Percentiles rank a stretch among this genome's conserved stretches.
Evolutionary conservation across 2,888 invertebrate genomes (phyloP).

Genomic region (Synanthedon andrenaeformis): DNA sequence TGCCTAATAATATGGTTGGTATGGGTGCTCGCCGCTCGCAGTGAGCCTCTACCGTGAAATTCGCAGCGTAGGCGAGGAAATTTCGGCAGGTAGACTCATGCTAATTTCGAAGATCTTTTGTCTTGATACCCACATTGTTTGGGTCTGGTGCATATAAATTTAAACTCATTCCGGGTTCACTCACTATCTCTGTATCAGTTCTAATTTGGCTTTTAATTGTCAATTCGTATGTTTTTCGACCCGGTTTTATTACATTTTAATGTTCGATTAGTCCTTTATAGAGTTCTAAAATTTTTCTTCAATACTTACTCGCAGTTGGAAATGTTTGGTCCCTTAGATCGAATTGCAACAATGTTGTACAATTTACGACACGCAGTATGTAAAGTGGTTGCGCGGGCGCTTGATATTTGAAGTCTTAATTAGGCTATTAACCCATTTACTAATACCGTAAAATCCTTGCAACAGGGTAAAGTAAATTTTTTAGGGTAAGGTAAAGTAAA

Average conservation of each 20-base stretch:
- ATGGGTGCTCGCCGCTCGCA: constrained; percentile 12
- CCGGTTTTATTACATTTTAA: too few species aligned
- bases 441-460: neutral
- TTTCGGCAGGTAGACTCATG: constrained; percentile 55
- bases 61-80: constrained; percentile 51
- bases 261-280: too few species aligned
- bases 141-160: constrained; percentile 23
- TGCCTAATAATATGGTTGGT: too few species aligned
- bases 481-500: too few species aligned
- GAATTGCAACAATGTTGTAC: neutral
- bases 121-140: constrained; percentile 26
- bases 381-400: neutral
- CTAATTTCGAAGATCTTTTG: constrained; percentile 39
- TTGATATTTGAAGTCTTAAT: neutral
- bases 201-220: constrained; percentile 2
- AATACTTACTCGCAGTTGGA: too few species aligned
- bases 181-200: constrained; percentile 2
- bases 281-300: too few species aligned
- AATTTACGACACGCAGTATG: neutral
- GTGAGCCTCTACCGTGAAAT: constrained; percentile 8
- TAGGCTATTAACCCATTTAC: neutral
- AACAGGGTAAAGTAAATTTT: too few species aligned
- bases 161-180: constrained; percentile 12
- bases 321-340: neutral
- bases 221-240: neutral